Conservation (phyloP, 2,888 invertebrate species). For the Ceratothoa steindachneri region DNA sequence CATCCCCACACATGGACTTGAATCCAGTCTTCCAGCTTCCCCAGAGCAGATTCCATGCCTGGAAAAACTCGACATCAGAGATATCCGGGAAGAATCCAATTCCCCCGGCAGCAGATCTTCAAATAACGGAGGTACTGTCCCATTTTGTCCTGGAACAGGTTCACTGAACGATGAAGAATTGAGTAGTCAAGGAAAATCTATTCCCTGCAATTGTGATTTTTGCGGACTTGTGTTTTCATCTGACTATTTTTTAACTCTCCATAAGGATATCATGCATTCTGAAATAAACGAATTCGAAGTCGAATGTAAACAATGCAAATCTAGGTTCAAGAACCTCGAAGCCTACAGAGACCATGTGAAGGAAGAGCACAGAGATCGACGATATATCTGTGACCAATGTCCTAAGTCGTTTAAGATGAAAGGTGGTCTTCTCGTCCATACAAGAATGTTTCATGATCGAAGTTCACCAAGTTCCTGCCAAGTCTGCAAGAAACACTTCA, state of each 20-base stretch:
- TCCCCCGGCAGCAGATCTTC: neutral
- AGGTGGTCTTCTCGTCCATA: slow-evolving; percentile 42
- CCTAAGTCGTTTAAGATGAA: slow-evolving; percentile 43
- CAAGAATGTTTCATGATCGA: slow-evolving; percentile 43
- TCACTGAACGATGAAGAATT: slow-evolving; percentile 1
- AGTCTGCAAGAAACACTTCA: slow-evolving; percentile 38
- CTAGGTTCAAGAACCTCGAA: slow-evolving; percentile 40
- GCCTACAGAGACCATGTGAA: slow-evolving; percentile 36
- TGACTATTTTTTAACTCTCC: slow-evolving; percentile 31
- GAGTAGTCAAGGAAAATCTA: neutral
- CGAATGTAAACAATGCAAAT: slow-evolving; percentile 38
- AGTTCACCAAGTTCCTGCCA: slow-evolving; percentile 38
- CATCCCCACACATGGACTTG: neutral
- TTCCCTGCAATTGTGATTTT: slow-evolving; percentile 30
- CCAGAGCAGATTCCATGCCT: slow-evolving; percentile 34
- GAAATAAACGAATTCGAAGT: slow-evolving; percentile 29
- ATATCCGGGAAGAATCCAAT: slow-evolving; percentile 3
- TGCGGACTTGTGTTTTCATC: slow-evolving; percentile 45
- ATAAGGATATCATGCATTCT: slow-evolving; percentile 40
- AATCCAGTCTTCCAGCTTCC: slow-evolving; percentile 14
- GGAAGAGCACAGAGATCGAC: slow-evolving; percentile 33
- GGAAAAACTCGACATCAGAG: slow-evolving; percentile 35
- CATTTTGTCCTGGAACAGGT: neutral
- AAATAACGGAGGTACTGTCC: neutral
- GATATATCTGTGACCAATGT: slow-evolving; percentile 43